Evolutionary conservation across 2,888 invertebrate genomes (phyloP), one percentile per base, ranked within the genome.

Genomic region (Drosophila parthenogenetica): DNA sequence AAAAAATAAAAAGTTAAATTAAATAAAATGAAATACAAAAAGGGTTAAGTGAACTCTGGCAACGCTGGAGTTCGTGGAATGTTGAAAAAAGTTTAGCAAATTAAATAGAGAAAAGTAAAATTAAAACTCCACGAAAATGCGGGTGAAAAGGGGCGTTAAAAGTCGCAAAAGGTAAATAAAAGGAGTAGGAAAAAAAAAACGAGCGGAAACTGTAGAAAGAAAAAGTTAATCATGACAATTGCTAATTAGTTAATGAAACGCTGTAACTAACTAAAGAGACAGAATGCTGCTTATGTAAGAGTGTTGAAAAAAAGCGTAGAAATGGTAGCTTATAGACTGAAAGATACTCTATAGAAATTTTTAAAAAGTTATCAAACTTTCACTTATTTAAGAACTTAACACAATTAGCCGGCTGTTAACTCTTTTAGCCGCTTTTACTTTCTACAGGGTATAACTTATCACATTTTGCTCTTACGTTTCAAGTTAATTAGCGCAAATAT

Each of bases 201-300:
- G 35, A 35, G 59, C 35, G 32, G 11, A 48, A 46, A 29, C 17
- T 46, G 51, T 40, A 57, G 57, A 43, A 60, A 46, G 63, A 40
- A 73, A 70, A 74, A 75, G 74, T 77, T 74, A 67, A 72, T 72
- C 66, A 77, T 66, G 68, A 70, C 58, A 58, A 87, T 77, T 49
- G 66, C 64, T 69, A 87, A 82, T 82, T 87, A 81, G 81, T 84
- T 76, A 78, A 73, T 73, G 75, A 78, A 66, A 59, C 59, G 42
- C 50, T 42, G 60, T 29, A 69, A 63, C 50, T 54, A 63, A 66
- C 57, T 49, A 55, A 50, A 49, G 46, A 39, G 32, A 37, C 35
- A 73, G 22, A 22, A 22, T 22, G 22, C 1, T 1, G 22, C 5
- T 22, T 22, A 22, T 5, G 22, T 22, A 22, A 22, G 22, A 61